Base-by-base conservation (phyloP, 2,113 vertebrate species). In the Heterocephalus glaber region DNA sequence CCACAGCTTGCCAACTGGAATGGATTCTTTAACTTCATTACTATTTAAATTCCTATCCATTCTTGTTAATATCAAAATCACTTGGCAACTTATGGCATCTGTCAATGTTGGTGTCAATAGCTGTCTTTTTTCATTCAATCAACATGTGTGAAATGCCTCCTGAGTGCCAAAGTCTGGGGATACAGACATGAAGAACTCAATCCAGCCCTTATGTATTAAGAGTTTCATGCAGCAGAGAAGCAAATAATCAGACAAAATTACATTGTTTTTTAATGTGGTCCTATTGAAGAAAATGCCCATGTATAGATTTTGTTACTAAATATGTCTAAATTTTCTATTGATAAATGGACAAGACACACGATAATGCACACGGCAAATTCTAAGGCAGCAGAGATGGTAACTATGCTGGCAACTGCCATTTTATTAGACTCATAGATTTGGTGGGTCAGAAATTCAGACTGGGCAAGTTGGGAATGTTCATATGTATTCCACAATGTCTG, bases 61-160 rank as follows among this genome's bases (percentile, higher is more conserved):
- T 83, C 16, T 66, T 12, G 33, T 79, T 95, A 86, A 86, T n/a
- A 89, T 17, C 35, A 93, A 89, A 92, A 92, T 89, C 24, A 79
- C 49, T 86, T 52, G 66, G 54, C 63, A 85, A 56, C 22, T 74
- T 44, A 80, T 26, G 26, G 20, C 72, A 66, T 90, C 82, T 91
- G 65, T 77, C 89, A 63, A 44, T 38, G 14, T 38, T 60, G 38
- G 17, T 90, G 41, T 77, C 77, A 56, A 76, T 80, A 84, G 30
- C 60, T 70, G 66, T 79, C 76, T 89, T 90, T 86, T 90, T n/a
- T 72, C 10, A 35, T 47, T 65, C 76, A 47, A 76, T 84, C 89
- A 76, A 58, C 28, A 87, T 76, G 47, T 91, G 35, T 58, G 94
- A 58, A 97, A 93, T 70, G 16, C 13, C 30, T 92, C 68, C 49